These are phyloP conservation scores for Cololabis saira DNA, from an alignment of 2,113 vertebrate genomes.

Conservation along the genomic window DNA sequence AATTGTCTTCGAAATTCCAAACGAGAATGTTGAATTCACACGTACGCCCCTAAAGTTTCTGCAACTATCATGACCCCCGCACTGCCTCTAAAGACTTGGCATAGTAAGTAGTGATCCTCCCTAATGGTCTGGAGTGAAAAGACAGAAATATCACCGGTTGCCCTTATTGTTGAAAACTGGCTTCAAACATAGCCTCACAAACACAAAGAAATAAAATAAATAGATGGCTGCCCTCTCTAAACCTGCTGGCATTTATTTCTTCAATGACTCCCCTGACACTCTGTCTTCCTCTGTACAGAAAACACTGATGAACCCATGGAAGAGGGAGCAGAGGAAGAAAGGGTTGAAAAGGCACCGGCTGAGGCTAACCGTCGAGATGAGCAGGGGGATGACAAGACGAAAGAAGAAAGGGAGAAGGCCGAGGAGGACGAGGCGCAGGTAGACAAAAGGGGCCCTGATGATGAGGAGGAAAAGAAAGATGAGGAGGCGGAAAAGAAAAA, in stretches of 20 bases:
- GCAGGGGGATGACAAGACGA: conserved; percentile 37
- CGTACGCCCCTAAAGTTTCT: conserved; percentile 32
- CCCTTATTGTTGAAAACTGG: conserved; percentile 47
- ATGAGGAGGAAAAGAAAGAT: conserved; percentile 48
- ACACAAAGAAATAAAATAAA: conserved; percentile 12
- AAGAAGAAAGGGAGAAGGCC: conserved; percentile 20
- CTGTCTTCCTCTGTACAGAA: conserved; percentile 53
- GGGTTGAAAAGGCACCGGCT: conserved; percentile 43
- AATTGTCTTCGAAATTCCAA: neutral
- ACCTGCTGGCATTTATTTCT: conserved; percentile 45
- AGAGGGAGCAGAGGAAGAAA: conserved; percentile 54
- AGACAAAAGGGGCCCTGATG: conserved; percentile 27
- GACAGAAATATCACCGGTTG: conserved; percentile 45
- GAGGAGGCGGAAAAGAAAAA: conserved; percentile 43
- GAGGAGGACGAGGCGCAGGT: conserved; percentile 29
- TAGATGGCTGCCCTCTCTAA: conserved; percentile 23
- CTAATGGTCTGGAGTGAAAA: conserved; percentile 28
- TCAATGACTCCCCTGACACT: conserved; percentile 33
- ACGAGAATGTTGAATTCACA: conserved; percentile 4
- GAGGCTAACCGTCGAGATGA: conserved; percentile 41
- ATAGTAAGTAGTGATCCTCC: conserved; percentile 43
- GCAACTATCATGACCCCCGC: conserved; percentile 14
- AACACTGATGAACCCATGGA: conserved; percentile 63
- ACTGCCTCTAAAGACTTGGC: conserved; percentile 4
- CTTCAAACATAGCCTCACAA: conserved; percentile 46